These are phyloP conservation scores for Agrotis puta DNA, from an alignment of 2,888 invertebrate species.

Conservation along the genomic window DNA sequence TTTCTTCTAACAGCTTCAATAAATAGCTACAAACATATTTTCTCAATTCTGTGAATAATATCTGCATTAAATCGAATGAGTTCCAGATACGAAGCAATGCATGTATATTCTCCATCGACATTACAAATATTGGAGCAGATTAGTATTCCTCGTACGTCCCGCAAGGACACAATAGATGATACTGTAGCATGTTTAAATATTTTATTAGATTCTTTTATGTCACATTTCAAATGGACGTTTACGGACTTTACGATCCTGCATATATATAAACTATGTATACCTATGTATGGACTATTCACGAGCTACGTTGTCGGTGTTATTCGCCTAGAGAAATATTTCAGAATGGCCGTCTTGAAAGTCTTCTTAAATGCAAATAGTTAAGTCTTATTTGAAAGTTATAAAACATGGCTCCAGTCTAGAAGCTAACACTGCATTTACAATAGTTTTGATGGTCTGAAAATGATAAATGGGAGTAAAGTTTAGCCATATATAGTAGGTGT, in stretches of 20 bases:
- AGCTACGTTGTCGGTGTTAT: constrained; percentile 25
- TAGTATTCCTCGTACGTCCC: constrained; percentile 55
- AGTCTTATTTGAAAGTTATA: constrained; percentile 42
- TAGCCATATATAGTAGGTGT: background rate
- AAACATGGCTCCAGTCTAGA: constrained; percentile 27
- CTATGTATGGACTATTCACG: constrained; percentile 17
- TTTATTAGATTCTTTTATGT: constrained; percentile 70
- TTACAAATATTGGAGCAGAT: constrained; percentile 48
- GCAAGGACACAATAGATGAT: constrained; percentile 57
- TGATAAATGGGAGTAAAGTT: constrained; percentile 25
- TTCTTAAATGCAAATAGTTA: constrained; percentile 52
- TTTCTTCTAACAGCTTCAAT: no score
- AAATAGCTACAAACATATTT: background rate
- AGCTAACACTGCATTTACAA: constrained; percentile 37
- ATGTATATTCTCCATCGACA: constrained; percentile 26
- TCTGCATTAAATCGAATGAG: constrained; percentile 13
- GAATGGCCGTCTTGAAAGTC: constrained; percentile 41
- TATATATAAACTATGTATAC: constrained; percentile 48
- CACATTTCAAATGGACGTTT: constrained; percentile 65
- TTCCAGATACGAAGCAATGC: constrained; percentile 22
- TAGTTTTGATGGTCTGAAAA: constrained; percentile 46
- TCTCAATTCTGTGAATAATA: constrained; percentile 6
- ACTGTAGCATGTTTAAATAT: constrained; percentile 65
- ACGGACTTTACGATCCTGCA: constrained; percentile 66
- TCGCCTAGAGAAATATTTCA: constrained; percentile 54